Percentiles rank a stretch among this genome's conserved stretches.
Conservation (phyloP, 2,113 vertebrate genomes). For the Xenopus laevis region DNA sequence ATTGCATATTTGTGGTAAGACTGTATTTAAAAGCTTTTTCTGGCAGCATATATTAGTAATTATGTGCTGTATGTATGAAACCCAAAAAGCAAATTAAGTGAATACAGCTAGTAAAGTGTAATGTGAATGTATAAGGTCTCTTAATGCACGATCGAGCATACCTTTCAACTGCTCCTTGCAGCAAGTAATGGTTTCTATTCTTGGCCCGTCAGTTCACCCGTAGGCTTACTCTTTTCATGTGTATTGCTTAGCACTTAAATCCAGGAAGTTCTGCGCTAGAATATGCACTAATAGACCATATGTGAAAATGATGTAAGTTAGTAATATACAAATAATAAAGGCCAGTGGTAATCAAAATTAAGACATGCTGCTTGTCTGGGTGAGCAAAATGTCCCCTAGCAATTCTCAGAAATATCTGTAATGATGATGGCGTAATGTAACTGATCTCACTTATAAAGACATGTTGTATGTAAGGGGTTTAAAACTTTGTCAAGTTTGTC, state of each 20-base stretch:
- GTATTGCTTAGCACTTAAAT: constrained; percentile 42
- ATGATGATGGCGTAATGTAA: too few species aligned
- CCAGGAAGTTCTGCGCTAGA: constrained; percentile 45
- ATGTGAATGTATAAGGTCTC: constrained; percentile 51
- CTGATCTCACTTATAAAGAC: too few species aligned
- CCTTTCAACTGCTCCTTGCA: constrained; percentile 45
- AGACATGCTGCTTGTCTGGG: too few species aligned
- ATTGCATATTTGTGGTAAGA: constrained; percentile 36
- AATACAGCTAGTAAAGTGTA: constrained; percentile 49
- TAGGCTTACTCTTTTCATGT: constrained; percentile 44
- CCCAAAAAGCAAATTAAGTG: constrained; percentile 47
- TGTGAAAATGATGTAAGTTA: constrained; percentile 31
- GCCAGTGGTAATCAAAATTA: background rate
- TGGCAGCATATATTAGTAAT: constrained; percentile 46
- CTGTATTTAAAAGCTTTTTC: constrained; percentile 47
- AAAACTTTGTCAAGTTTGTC: too few species aligned
- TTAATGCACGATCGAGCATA: constrained; percentile 49
- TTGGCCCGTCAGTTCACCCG: constrained; percentile 40
- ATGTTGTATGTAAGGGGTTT: too few species aligned
- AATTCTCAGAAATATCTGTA: too few species aligned
- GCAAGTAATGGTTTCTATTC: constrained; percentile 48
- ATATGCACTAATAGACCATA: constrained; percentile 41
- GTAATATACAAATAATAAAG: constrained; percentile 11
- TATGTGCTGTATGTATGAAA: constrained; percentile 44
- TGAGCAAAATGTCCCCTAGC: too few species aligned